Evolutionary conservation across 2,113 vertebrate species (phyloP).

Genomic region (Aplodontia rufa): DNA sequence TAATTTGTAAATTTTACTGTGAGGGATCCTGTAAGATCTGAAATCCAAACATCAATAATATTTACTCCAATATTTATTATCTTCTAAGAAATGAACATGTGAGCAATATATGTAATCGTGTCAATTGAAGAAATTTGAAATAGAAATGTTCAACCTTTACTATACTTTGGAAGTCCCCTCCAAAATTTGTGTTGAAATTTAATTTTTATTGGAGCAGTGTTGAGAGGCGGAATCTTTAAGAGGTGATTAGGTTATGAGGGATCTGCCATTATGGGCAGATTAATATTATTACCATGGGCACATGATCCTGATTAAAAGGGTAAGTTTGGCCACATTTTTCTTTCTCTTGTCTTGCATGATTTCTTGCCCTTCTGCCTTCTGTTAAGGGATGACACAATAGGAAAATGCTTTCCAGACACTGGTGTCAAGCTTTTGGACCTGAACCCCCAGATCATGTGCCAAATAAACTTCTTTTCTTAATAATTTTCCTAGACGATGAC

Average conservation of each 20-base stretch:
- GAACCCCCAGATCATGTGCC: neutral
- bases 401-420: neutral
- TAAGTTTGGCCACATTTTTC: neutral
- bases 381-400: neutral
- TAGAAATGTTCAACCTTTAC: neutral
- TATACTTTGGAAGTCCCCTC: neutral
- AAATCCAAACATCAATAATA: no score
- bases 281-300: no score
- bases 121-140: neutral
- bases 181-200: neutral
- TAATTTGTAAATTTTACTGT: neutral
- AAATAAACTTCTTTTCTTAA: neutral
- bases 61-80: neutral
- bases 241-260: no score
- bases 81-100: neutral
- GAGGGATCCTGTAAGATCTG: neutral
- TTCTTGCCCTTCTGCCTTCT: neutral
- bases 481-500: neutral
- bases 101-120: neutral
- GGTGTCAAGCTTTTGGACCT: neutral
- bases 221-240: neutral
- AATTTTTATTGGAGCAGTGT: neutral
- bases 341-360: neutral
- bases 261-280: neutral
- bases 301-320: neutral